Percentiles rank a stretch among this genome's conserved stretches.
These are phyloP conservation scores for Oreocharis arfaki DNA, from an alignment of 2,113 vertebrate genomes.

Conservation along the genomic window DNA sequence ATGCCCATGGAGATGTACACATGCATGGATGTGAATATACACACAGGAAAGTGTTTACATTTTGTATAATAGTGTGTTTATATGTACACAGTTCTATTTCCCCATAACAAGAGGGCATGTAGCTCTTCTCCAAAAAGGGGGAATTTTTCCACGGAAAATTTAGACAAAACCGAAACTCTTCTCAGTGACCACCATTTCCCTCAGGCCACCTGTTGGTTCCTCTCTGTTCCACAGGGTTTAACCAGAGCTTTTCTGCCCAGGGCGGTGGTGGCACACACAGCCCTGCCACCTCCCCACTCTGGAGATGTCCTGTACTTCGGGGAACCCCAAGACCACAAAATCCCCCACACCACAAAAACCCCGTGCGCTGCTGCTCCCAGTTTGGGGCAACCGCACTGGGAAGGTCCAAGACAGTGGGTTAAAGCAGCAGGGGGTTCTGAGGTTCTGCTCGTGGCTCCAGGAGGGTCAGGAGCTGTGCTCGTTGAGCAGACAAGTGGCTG, in stretches of 20 bases:
- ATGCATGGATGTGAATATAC: background rate
- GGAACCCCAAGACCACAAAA: background rate
- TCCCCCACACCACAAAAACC: background rate
- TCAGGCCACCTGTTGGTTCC: background rate
- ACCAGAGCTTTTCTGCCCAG: background rate
- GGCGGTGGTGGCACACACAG: background rate
- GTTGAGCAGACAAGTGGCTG: background rate
- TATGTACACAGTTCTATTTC: background rate
- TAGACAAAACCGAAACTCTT: background rate
- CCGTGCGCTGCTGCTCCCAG: background rate
- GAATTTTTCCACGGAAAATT: background rate
- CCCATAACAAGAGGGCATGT: background rate
- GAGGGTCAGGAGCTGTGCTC: background rate
- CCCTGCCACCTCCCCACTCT: background rate
- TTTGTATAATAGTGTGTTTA: background rate
- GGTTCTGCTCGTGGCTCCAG: background rate
- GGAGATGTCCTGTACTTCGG: accelerated
- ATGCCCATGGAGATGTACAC: background rate
- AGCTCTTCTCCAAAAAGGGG: background rate
- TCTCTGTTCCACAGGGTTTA: background rate
- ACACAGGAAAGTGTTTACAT: background rate
- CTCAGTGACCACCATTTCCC: background rate
- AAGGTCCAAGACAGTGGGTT: background rate
- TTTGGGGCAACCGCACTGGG: background rate
- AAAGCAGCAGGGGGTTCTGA: background rate